Conservation (phyloP, 2,888 invertebrate species). For the Drosophila ustulata region DNA sequence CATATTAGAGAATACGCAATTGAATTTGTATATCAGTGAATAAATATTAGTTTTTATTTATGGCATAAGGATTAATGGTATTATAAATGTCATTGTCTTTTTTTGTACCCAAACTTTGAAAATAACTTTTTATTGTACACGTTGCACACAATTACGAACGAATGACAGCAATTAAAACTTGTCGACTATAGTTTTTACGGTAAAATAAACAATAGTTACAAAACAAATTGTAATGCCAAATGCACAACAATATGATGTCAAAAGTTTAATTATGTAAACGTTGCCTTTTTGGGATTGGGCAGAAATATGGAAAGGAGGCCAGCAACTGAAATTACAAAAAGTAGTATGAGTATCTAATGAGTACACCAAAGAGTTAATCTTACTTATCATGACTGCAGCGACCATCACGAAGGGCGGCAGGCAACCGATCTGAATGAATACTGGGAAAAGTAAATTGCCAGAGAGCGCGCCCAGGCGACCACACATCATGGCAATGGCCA, state of each 20-base stretch:
- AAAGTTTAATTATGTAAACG: constrained; percentile 48
- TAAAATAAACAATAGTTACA: constrained; percentile 1
- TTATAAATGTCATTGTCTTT: neutral
- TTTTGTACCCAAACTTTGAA: neutral
- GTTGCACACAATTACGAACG: neutral
- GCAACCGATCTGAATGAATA: constrained; percentile 89
- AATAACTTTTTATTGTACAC: neutral
- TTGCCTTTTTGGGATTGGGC: constrained; percentile 65
- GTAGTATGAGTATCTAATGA: neutral
- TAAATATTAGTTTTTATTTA: constrained; percentile 4
- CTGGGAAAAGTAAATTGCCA: constrained; percentile 90
- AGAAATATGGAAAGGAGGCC: constrained; percentile 66
- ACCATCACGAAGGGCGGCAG: constrained; percentile 90
- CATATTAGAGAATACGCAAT: neutral
- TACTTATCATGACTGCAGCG: constrained; percentile 88
- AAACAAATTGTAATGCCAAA: constrained; percentile 1
- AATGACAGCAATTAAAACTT: neutral
- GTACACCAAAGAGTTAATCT: constrained; percentile 46
- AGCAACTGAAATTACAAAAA: constrained; percentile 59
- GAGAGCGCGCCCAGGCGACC: constrained; percentile 90
- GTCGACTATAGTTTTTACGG: constrained; percentile 3
- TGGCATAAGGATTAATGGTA: neutral
- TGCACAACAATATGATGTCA: neutral
- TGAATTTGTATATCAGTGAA: neutral
- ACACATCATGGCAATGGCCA: constrained; percentile 89